These are phyloP conservation scores for Limnephilus auricula DNA, from an alignment of 2,888 invertebrate genomes.

Conservation along the genomic window DNA sequence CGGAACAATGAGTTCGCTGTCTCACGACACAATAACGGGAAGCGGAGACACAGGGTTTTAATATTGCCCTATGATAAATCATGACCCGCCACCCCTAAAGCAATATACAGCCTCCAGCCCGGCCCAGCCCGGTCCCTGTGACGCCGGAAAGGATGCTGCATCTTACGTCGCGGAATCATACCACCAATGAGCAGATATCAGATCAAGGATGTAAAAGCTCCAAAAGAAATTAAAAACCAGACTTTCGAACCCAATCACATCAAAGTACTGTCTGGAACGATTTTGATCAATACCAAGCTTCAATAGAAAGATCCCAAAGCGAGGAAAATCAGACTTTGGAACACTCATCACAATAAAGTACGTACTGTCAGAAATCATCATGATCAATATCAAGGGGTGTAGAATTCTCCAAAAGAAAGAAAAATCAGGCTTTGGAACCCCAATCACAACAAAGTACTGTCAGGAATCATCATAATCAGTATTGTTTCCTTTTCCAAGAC, in stretches of 20 bases:
- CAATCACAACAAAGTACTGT: not conserved
- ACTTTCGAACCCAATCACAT: too few relatives aligned
- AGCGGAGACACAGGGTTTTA: slow-evolving; percentile 65
- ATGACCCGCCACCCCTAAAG: slow-evolving; percentile 59
- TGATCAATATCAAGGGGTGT: not conserved
- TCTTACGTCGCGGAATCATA: slow-evolving; percentile 34
- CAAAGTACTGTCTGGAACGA: too few relatives aligned
- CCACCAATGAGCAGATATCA: not conserved
- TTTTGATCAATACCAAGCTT: too few relatives aligned
- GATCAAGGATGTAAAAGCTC: not conserved
- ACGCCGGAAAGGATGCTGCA: slow-evolving; percentile 23
- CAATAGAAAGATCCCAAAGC: too few relatives aligned
- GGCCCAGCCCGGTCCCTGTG: not conserved
- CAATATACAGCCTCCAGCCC: slow-evolving; percentile 58
- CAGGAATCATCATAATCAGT: not conserved
- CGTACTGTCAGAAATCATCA: too few relatives aligned
- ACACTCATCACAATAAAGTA: too few relatives aligned
- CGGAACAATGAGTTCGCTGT: slow-evolving; percentile 24
- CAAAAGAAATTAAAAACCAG: too few relatives aligned
- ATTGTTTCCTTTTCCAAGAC: not conserved
- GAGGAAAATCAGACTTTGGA: too few relatives aligned
- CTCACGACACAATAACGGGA: slow-evolving; percentile 52
- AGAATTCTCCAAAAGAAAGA: not conserved
- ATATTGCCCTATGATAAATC: slow-evolving; percentile 66
- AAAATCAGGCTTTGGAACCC: not conserved